Conservation (phyloP, 2,113 vertebrate species). For the Halichoeres trimaculatus region DNA sequence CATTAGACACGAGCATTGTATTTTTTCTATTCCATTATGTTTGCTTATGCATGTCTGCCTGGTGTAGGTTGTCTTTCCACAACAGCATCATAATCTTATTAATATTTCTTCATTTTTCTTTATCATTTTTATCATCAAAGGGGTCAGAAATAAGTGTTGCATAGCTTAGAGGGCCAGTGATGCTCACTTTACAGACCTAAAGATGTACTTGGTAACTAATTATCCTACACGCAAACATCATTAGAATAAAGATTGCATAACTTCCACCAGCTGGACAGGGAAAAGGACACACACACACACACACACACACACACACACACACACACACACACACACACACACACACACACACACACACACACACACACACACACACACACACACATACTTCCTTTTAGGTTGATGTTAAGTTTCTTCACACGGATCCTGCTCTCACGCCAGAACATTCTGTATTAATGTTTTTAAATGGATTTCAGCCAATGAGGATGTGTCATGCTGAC, state of each 20-base stretch:
- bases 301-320: too few species aligned
- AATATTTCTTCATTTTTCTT: too few species aligned
- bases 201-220: constrained; percentile 33
- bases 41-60: too few species aligned
- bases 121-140: not conserved
- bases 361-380: constrained; percentile 2
- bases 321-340: constrained; percentile 2
- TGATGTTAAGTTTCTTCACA: constrained; percentile 14
- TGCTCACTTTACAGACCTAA: constrained; percentile 21
- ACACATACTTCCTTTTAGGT: constrained; percentile 21
- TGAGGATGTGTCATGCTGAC: constrained; percentile 26
- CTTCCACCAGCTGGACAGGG: constrained; percentile 54
- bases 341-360: constrained; percentile 4
- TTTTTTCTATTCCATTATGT: not conserved
- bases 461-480: constrained; percentile 14
- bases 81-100: too few species aligned
- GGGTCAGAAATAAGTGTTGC: constrained; percentile 12
- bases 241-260: constrained; percentile 52
- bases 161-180: constrained; percentile 3
- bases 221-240: constrained; percentile 37
- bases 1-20: not conserved
- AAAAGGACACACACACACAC: not conserved
- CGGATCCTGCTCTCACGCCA: constrained; percentile 32
- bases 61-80: too few species aligned
- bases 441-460: constrained; percentile 18